Percentiles rank a stretch among this genome's conserved stretches.
These are phyloP conservation scores for Periplaneta americana DNA, from an alignment of 1,140 invertebrate genomes.

Conservation along the genomic window DNA sequence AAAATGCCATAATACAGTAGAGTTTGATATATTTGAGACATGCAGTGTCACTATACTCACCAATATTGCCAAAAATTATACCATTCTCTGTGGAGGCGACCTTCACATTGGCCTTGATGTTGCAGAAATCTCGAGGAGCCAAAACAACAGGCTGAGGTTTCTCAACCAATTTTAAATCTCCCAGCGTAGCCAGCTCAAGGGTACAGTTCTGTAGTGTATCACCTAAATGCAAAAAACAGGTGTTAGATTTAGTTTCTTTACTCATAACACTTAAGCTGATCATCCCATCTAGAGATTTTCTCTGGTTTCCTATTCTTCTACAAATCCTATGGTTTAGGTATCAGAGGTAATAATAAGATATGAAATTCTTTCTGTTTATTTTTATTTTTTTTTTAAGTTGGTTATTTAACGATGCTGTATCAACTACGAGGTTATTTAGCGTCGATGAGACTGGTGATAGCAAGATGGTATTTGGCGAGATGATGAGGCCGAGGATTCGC, in stretches of 20 bases:
- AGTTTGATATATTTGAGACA: no score
- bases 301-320: not conserved
- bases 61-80: conserved; percentile 99
- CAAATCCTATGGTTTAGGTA: not conserved
- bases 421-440: no score
- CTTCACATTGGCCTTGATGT: conserved; percentile 96
- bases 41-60: conserved; percentile 44
- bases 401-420: no score
- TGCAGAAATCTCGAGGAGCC: conserved; percentile 94
- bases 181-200: conserved; percentile 93
- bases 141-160: conserved; percentile 93
- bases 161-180: conserved; percentile 96
- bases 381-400: no score
- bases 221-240: conserved; percentile 29
- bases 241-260: not conserved
- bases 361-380: no score
- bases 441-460: no score
- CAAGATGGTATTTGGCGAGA: no score
- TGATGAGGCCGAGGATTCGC: no score
- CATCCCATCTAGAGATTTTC: not conserved
- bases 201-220: conserved; percentile 98
- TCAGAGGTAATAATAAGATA: no score
- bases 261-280: not conserved
- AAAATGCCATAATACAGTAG: not conserved
- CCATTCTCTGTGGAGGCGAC: conserved; percentile 97